Conservation (phyloP, 2,113 vertebrate genomes). For the Hoplias malabaricus region DNA sequence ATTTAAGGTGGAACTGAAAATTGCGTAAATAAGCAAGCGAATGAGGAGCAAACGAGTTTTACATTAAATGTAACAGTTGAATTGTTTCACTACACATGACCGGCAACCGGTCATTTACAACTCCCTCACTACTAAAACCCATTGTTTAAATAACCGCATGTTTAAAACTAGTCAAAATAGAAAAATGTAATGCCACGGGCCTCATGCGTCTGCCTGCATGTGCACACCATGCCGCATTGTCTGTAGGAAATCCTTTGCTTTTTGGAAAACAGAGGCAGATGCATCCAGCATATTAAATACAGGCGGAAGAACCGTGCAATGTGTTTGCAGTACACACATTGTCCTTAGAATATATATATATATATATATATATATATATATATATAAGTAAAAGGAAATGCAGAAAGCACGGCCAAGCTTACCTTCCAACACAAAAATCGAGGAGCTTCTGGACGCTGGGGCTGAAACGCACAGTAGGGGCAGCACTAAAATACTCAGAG, state of each 20-base stretch:
- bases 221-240: slow-evolving; percentile 7
- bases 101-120: too few relatives aligned
- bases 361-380: not conserved
- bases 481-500: not conserved
- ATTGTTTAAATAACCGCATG: too few relatives aligned
- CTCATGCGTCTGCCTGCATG: too few relatives aligned
- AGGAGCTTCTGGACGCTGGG: slow-evolving; percentile 55
- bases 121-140: too few relatives aligned
- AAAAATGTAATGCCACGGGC: not conserved
- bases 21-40: too few relatives aligned
- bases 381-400: not conserved
- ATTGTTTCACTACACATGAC: too few relatives aligned
- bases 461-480: slow-evolving; percentile 53
- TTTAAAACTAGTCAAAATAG: too few relatives aligned
- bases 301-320: not conserved
- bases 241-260: not conserved
- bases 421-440: slow-evolving; percentile 62
- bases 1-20: too few relatives aligned
- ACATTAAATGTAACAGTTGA: too few relatives aligned
- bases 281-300: not conserved
- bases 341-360: too few relatives aligned
- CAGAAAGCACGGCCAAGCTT: slow-evolving; percentile 49
- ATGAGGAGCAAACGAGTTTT: too few relatives aligned
- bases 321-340: too few relatives aligned
- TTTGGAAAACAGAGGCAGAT: not conserved